Percentiles rank a stretch among this genome's conserved stretches.
Conservation (phyloP, 1,140 invertebrate species). For the Dendroctonus valens region DNA sequence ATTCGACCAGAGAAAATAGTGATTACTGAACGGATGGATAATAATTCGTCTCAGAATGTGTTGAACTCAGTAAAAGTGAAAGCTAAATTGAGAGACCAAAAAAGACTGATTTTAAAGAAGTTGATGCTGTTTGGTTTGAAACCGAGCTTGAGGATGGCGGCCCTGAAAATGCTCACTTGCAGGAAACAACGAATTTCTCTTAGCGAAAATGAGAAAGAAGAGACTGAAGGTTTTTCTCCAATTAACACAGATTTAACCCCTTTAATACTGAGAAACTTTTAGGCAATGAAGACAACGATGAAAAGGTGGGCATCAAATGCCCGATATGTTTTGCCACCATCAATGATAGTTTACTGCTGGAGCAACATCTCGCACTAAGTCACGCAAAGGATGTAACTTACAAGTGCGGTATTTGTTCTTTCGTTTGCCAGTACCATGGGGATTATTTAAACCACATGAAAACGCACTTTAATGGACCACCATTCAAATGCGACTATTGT, state of each 20-base stretch:
- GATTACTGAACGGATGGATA: conserved; percentile 42
- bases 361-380: conserved; percentile 55
- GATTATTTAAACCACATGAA: conserved; percentile 67
- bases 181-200: conserved; percentile 41
- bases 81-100: conserved; percentile 44
- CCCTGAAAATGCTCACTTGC: conserved; percentile 44
- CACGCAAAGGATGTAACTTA: conserved; percentile 62
- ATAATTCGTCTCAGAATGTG: conserved; percentile 35
- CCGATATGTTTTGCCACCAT: conserved; percentile 56
- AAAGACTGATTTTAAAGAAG: conserved; percentile 47
- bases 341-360: conserved; percentile 52
- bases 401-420: conserved; percentile 63
- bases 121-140: conserved; percentile 48
- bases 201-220: conserved; percentile 40
- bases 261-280: conserved; percentile 7
- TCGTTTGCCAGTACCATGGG: conserved; percentile 63
- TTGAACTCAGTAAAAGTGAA: conserved; percentile 42
- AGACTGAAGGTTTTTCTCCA: conserved; percentile 36
- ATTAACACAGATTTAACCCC: too few relatives aligned
- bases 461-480: conserved; percentile 62
- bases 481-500: conserved; percentile 65
- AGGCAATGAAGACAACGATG: conserved; percentile 41
- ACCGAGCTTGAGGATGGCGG: conserved; percentile 47
- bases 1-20: conserved; percentile 39
- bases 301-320: conserved; percentile 52